Percentiles rank a stretch among this genome's conserved stretches.
Evolutionary conservation across 35 echinoderm and acorn worm genomes (phyloP).

Genomic region (Heliocidaris tuberculata): DNA sequence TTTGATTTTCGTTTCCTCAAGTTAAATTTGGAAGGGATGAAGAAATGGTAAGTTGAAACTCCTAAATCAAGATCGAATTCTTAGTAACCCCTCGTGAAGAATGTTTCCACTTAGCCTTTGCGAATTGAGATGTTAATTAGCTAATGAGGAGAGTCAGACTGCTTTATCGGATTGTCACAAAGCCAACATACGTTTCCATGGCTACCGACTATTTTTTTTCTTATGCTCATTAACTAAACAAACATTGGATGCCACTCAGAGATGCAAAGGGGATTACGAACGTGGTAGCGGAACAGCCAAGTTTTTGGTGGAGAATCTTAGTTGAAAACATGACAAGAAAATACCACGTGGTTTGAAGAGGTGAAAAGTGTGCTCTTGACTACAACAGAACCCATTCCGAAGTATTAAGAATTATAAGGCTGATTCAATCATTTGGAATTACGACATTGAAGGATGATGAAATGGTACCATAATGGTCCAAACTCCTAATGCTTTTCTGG

Average conservation of each 20-base stretch:
- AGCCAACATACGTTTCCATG: not conserved
- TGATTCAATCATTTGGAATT: too few relatives aligned
- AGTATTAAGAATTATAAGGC: too few relatives aligned
- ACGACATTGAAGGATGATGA: too few relatives aligned
- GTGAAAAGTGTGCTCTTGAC: not conserved
- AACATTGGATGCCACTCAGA: conserved; percentile 1
- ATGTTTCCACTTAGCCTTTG: not conserved
- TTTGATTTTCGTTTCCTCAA: too few relatives aligned
- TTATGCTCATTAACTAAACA: not conserved
- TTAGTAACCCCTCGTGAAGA: not conserved
- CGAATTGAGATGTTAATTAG: not conserved
- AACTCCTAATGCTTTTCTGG: too few relatives aligned
- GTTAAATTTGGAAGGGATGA: too few relatives aligned
- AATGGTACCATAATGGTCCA: too few relatives aligned
- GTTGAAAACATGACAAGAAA: not conserved
- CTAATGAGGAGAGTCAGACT: not conserved
- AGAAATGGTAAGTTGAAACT: not conserved
- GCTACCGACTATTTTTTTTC: not conserved
- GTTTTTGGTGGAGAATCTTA: not conserved
- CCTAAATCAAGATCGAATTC: not conserved
- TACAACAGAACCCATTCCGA: not conserved
- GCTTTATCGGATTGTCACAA: not conserved
- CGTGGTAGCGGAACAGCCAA: not conserved
- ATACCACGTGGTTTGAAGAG: not conserved
- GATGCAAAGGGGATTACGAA: not conserved